These are phyloP conservation scores for Astreopora myriophthalma DNA, from an alignment of 64 coral and sea anemone genomes.

Conservation along the genomic window DNA sequence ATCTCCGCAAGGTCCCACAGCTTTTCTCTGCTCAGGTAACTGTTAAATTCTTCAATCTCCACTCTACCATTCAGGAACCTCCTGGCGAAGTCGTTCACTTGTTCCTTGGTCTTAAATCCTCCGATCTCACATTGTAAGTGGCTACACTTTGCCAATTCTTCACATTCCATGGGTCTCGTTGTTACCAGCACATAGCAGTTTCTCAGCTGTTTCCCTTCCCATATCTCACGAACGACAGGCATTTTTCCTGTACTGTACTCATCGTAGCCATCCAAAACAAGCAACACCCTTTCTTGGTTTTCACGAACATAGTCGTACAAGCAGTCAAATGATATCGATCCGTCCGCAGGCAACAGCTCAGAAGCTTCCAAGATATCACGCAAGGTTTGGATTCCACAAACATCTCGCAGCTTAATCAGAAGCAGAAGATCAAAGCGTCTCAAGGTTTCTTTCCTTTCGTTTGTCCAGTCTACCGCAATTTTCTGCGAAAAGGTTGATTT, in stretches of 20 bases:
- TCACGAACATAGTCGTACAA: slow-evolving; percentile 1
- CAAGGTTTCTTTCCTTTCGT: not conserved
- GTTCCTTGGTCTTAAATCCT: not conserved
- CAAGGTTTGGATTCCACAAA: not conserved
- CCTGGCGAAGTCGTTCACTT: slow-evolving; percentile 11
- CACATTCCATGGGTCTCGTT: not conserved
- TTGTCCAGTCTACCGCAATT: slow-evolving; percentile 57
- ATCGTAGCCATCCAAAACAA: slow-evolving; percentile 31
- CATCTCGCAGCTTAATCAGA: slow-evolving; percentile 12
- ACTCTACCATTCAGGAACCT: not conserved
- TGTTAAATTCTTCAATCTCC: slow-evolving; percentile 1
- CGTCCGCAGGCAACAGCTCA: slow-evolving; percentile 23
- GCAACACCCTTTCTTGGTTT: slow-evolving; percentile 18
- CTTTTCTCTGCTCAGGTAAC: slow-evolving; percentile 8
- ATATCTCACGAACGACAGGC: slow-evolving; percentile 1
- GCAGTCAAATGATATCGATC: not conserved
- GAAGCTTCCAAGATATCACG: not conserved
- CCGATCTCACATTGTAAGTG: not conserved
- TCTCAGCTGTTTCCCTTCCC: not conserved
- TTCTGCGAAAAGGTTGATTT: slow-evolving; percentile 51
- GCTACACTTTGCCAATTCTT: not conserved
- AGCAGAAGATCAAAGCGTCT: slow-evolving; percentile 28
- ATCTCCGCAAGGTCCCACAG: slow-evolving; percentile 27
- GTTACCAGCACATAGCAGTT: slow-evolving; percentile 20
- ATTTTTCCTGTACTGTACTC: not conserved